Conservation (phyloP, 2,888 invertebrate species). For the Acanthopleura granulata region DNA sequence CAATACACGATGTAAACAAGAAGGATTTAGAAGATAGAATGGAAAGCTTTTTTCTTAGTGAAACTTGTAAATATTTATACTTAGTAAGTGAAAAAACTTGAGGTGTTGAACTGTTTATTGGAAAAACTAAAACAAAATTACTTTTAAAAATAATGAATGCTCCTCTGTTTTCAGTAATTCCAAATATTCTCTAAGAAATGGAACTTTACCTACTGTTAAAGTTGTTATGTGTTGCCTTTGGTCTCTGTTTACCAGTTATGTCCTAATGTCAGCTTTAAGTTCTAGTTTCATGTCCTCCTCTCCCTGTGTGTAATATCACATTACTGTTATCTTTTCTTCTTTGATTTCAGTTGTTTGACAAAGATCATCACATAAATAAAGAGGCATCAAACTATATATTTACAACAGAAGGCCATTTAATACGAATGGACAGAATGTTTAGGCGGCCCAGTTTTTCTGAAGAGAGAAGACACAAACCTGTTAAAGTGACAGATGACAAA, state of each 20-base stretch:
- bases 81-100: conserved; percentile 70
- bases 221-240: neutral
- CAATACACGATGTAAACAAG: conserved; percentile 76
- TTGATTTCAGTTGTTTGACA: conserved; percentile 75
- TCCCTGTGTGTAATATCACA: too few species aligned
- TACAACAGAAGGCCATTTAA: conserved; percentile 76
- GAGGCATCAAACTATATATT: conserved; percentile 73
- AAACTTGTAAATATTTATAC: conserved; percentile 78
- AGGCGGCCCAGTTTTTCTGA: conserved; percentile 30
- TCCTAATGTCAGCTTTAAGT: neutral
- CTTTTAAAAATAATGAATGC: neutral
- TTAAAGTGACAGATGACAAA: neutral
- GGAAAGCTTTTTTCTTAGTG: conserved; percentile 78
- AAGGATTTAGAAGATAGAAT: conserved; percentile 76
- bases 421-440: conserved; percentile 70
- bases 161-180: neutral
- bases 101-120: neutral
- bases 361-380: conserved; percentile 75
- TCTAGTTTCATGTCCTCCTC: too few species aligned
- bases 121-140: neutral
- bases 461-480: neutral
- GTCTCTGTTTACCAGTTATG: neutral
- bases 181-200: neutral
- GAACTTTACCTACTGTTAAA: too few species aligned
- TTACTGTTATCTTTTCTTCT: conserved; percentile 25